Conservation (phyloP, 2,797 vertebrate species). For the Onychomys arenicola region DNA sequence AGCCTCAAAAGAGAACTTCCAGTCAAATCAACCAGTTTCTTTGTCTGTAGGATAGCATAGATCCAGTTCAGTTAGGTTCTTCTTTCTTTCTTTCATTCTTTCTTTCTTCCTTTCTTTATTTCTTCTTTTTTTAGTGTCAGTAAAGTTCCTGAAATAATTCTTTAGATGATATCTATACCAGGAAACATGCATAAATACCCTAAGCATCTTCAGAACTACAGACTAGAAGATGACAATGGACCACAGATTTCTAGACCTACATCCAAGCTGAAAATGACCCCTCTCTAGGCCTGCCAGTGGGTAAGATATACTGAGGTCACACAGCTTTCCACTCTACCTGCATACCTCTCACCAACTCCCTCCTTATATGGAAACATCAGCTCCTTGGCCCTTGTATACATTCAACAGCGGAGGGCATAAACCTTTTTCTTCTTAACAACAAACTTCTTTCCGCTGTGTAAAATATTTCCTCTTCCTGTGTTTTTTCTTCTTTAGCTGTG, state of each 20-base stretch:
- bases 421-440: not conserved
- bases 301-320: not conserved
- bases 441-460: not conserved
- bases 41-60: constrained; percentile 11
- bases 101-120: not conserved
- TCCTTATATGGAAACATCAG: not conserved
- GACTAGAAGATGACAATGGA: not conserved
- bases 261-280: not conserved
- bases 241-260: not conserved
- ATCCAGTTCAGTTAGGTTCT: not conserved
- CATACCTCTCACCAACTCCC: not conserved
- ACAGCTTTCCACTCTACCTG: not conserved
- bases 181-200: not conserved
- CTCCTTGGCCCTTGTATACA: not conserved
- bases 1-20: not conserved
- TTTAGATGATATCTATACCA: not conserved
- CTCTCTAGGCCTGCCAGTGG: not conserved
- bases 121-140: not conserved
- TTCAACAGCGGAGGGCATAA: constrained; percentile 36
- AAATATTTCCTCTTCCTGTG: constrained; percentile 13
- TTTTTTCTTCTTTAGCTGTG: constrained; percentile 37
- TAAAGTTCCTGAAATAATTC: constrained; percentile 22
- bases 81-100: not conserved
- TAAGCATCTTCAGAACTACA: not conserved
- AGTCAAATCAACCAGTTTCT: not conserved